These are phyloP conservation scores for Drosophila pachea DNA, from an alignment of 1,140 invertebrate genomes.

Conservation along the genomic window DNA sequence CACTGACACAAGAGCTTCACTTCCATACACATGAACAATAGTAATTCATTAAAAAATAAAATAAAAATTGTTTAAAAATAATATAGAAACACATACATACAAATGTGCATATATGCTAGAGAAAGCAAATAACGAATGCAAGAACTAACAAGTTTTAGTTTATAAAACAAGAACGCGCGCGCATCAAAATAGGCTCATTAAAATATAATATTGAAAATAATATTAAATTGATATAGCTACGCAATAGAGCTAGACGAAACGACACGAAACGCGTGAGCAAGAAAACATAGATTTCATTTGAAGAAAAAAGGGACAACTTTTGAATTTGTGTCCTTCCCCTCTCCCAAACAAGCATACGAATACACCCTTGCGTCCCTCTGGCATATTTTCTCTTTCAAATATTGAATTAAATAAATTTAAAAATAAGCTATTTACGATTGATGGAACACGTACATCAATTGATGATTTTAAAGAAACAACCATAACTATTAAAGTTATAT, in stretches of 20 bases:
- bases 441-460: slow-evolving; percentile 47
- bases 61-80: slow-evolving; percentile 51
- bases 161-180: slow-evolving; percentile 20
- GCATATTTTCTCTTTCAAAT: slow-evolving; percentile 66
- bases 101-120: slow-evolving; percentile 45
- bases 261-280: not conserved
- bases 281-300: slow-evolving; percentile 50
- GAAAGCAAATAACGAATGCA: slow-evolving; percentile 21
- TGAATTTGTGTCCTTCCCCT: slow-evolving; percentile 61
- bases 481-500: slow-evolving; percentile 59
- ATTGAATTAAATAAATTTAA: slow-evolving; percentile 50
- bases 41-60: slow-evolving; percentile 52
- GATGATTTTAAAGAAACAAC: slow-evolving; percentile 65
- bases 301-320: slow-evolving; percentile 50
- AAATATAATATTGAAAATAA: slow-evolving; percentile 35
- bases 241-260: slow-evolving; percentile 49
- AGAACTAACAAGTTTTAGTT: slow-evolving; percentile 20
- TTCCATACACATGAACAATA: slow-evolving; percentile 42
- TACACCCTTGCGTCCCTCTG: slow-evolving; percentile 31
- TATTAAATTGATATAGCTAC: slow-evolving; percentile 53
- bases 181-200: slow-evolving; percentile 36
- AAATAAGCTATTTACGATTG: slow-evolving; percentile 25
- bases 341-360: not conserved
- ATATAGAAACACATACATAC: slow-evolving; percentile 31
- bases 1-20: slow-evolving; percentile 27